Evolutionary conservation across 2,797 vertebrate genomes (phyloP), one percentile per base, ranked within the genome.

Genomic region (Siniperca obscura): DNA sequence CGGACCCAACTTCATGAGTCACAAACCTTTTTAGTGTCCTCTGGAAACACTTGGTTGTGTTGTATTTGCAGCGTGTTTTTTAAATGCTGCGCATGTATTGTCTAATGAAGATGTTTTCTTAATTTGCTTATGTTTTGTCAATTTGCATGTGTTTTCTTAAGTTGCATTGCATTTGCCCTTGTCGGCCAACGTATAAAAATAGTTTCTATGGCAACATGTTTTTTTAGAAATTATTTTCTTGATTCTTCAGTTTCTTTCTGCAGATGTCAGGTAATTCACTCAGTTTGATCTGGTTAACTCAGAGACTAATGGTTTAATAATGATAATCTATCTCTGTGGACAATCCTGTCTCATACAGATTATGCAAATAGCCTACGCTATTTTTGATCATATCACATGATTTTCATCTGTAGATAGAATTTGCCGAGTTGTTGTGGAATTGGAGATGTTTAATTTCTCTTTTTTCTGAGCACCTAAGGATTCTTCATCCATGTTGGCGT

Each of bases 171-270:
- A 30, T 30, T 30, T 30, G 30, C 30, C 30, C 30, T 30, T 30
- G 30, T 30, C 30, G 30, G 30, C 30, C 30, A 30, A 30, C 30
- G 30, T 30, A 30, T 30, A 30, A 30, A 69, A 60, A 40, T 13
- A 3, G 25, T 50, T 55, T 22, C 2, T 60, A 4, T 27, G 13
- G 56, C n/a, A 66, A 14, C 57, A 12, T 46, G 8, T 42, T 27
- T 61, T 59, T 76, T 71, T 22, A 44, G 46, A 44, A 12, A 52
- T 40, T 12, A 40, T 74, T 44, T 73, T 19, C 42, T 9, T 19
- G 52, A 56, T 52, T 40, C n/a, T 50, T 42, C 40, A 42, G 40
- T 42, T 42, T 12, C 40, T 42, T 42, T 42, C 40, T 42, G 44
- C 52, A 59, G 36, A 25, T 30, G 68, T 68, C 11, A 36, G 14